Evolutionary conservation across 2,888 invertebrate genomes (phyloP).

Genomic region (Cataglyphis cursor): DNA sequence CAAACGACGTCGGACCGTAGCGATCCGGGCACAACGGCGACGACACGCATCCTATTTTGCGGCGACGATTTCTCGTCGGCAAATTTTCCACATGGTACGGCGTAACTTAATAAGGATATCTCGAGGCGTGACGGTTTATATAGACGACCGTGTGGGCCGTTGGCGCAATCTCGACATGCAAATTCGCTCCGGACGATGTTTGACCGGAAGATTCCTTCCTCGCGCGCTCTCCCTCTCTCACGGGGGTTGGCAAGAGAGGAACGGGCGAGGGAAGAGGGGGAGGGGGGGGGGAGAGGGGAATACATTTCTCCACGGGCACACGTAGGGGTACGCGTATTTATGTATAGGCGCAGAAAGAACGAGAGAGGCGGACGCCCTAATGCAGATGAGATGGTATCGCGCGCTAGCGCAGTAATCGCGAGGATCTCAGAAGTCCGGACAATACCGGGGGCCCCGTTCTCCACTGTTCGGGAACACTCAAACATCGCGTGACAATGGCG

Average conservation of each 20-base stretch:
- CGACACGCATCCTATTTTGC: conserved; percentile 28
- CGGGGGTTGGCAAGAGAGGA: not conserved
- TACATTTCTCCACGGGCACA: conserved; percentile 11
- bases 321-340: conserved; percentile 44
- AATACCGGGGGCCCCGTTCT: conserved; percentile 84
- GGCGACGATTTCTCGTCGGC: conserved; percentile 30
- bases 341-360: conserved; percentile 32
- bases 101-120: conserved; percentile 77
- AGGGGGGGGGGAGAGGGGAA: not conserved
- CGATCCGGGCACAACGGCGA: conserved; percentile 34
- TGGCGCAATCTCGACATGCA: conserved; percentile 74
- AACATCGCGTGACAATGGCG: conserved; percentile 85
- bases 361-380: conserved; percentile 74
- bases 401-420: conserved; percentile 81
- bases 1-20: conserved; percentile 20
- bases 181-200: conserved; percentile 75
- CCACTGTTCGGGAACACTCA: conserved; percentile 85
- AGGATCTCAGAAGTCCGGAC: conserved; percentile 83
- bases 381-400: conserved; percentile 86
- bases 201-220: conserved; percentile 55
- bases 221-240: conserved; percentile 26
- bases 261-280: not conserved
- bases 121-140: not conserved
- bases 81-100: conserved; percentile 60
- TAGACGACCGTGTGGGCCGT: conserved; percentile 21